Evolutionary conservation across 30 jellyfish, hydroid and myxozoan genomes (phyloP).

Genomic region (Chrysaora quinquecirrha): DNA sequence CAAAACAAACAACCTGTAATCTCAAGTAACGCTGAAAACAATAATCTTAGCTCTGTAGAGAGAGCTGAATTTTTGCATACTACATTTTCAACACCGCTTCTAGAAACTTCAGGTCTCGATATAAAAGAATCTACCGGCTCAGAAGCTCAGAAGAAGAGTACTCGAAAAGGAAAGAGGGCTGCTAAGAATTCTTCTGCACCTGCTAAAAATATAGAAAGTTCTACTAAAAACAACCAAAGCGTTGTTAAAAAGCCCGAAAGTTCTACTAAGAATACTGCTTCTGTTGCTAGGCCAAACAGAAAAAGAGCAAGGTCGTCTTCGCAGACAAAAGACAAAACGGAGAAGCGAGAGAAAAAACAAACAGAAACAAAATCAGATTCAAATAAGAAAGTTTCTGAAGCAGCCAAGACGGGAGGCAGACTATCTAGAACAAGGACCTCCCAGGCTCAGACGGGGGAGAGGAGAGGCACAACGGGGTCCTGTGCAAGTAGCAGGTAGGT

Average conservation of each 20-base stretch:
- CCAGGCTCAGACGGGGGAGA: constrained; percentile 89
- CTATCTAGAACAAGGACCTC: constrained; percentile 91
- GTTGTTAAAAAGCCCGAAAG: too few relatives aligned
- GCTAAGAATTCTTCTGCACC: too few relatives aligned
- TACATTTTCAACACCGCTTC: too few relatives aligned
- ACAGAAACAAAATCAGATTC: constrained; percentile 5
- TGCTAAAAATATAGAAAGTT: too few relatives aligned
- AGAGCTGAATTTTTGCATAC: too few relatives aligned
- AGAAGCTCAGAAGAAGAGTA: too few relatives aligned
- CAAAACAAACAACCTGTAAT: background rate
- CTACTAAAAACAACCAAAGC: too few relatives aligned
- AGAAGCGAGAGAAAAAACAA: constrained; percentile 57
- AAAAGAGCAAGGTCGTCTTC: constrained; percentile 35
- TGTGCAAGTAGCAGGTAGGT: constrained; percentile 97
- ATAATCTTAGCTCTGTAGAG: background rate
- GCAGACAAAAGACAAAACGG: constrained; percentile 25
- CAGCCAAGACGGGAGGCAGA: constrained; percentile 99
- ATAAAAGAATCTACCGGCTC: too few relatives aligned
- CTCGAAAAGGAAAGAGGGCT: too few relatives aligned
- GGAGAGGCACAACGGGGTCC: constrained; percentile 96
- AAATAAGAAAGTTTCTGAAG: constrained; percentile 27
- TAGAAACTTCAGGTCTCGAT: too few relatives aligned
- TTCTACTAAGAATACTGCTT: too few relatives aligned
- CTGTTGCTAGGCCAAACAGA: background rate
- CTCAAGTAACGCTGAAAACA: background rate